Evolutionary conservation across 2,888 invertebrate genomes (phyloP), one percentile per base, ranked within the genome.

Genomic region (Pecten maximus): DNA sequence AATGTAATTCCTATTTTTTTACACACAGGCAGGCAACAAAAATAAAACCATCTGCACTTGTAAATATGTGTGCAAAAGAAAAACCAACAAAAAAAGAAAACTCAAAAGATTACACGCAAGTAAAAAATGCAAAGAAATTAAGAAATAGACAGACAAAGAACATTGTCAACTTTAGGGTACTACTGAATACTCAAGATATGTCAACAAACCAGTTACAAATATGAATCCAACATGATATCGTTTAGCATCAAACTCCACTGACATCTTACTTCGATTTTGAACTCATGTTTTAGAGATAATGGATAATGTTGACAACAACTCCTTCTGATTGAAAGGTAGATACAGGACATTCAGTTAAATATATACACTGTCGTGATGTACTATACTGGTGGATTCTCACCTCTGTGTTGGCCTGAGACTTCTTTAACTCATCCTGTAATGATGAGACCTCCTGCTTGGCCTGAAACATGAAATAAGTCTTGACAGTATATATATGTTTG

Each of bases 371-470:
- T 12, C 12, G 60, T 60, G 23, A 6, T n/a, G n/a, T 60, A 48
- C 39, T 40, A 87, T 40, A 15, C 8, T n/a, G 2, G 19, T 50
- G n/a, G 60, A 40, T 28, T 90, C 89, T 92, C 89, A 95, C 95
- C 94, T 95, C 94, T 74, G 94, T 93, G 92, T 93, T 94, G 44
- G 94, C 94, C 40, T 91, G 90, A 15, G 91, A 74, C 40, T 93
- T 92, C 48, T 91, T 74, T 35, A 94, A 86, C 87, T 94, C 94
- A 40, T 92, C 90, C 89, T 93, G 91, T 88, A 94, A 87, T 40
- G 89, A 89, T 28, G 92, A 88, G 40, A 93, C 88, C 54, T 94
- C 94, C 89, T 92, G 88, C 88, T 92, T 93, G n/a, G 93, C 93
- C 95, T 95, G 92, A 39, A 88, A 88, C n/a, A 39, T 39, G 19